Base-by-base conservation (phyloP, 2,113 vertebrate genomes). In the Leucosticte australis region DNA sequence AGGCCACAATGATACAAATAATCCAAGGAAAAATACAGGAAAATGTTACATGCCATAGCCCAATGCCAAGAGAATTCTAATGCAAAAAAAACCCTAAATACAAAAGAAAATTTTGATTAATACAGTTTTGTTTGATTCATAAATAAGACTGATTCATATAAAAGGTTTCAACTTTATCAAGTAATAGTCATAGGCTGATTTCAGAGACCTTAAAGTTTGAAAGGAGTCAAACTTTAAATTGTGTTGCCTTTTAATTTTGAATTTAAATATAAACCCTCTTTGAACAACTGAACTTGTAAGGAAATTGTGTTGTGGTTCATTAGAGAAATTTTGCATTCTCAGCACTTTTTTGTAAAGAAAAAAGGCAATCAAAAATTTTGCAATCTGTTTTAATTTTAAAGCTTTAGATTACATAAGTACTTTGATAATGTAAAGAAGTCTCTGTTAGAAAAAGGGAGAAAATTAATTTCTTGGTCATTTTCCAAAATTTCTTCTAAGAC, bases 201-300 rank as follows among this genome's bases (percentile, higher is more conserved):
- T 75, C 53, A 82, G 69, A 65, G 47, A 57, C 50, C 64, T 47
- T 28, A 33, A 91, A 67, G 52, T 75, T 75, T 84, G 26, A 89
- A 87, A 42, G 53, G 26, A 68, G 15, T 89, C 12, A 39, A 53
- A 87, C 53, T 78, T 62, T 75, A 96, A 78, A 84, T 76, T 74
- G 53, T 52, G 37, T 91, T 92, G 55, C 50, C 53, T 97, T 95
- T 87, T 73, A 89, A 81, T 81, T 94, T 74, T 87, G 53, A 87
- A 68, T 76, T 87, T 94, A 64, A 97, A 97, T 96, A 63, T 50
- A 63, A 90, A 92, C 42, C 33, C 16, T 92, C 79, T 96, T 89
- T 92, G 95, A 95, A 94, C 44, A 83, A 83, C 57, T 50, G 64
- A 94, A 69, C 46, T 85, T 84, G 44, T 65, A 83, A 90, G 56